A percentile compares a stretch with the other conserved stretches of the same genome.
These are phyloP conservation scores for Enteromius unitaeniatus DNA, from an alignment of 2,797 vertebrate genomes.

Conservation along the genomic window DNA sequence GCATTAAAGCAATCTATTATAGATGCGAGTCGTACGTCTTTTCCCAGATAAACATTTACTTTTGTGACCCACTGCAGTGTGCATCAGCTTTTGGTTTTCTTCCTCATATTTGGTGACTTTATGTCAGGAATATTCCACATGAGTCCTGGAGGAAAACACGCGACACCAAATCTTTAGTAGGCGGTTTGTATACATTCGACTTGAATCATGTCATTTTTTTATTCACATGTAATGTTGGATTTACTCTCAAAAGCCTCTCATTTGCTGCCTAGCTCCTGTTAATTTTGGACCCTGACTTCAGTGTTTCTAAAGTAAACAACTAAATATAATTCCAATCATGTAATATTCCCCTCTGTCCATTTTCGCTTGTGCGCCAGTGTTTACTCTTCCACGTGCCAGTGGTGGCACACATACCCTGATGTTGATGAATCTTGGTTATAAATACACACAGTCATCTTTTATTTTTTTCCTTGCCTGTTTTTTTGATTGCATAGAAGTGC, in stretches of 20 bases:
- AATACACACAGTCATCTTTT: background rate
- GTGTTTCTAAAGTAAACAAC: background rate
- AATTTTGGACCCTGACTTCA: conserved; percentile 10
- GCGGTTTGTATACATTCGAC: background rate
- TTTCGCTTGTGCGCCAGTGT: background rate
- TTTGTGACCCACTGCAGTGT: background rate
- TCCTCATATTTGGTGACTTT: background rate
- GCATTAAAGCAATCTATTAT: background rate
- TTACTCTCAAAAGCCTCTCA: background rate
- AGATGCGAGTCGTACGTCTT: background rate
- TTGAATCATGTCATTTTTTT: background rate
- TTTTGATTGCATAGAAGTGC: background rate
- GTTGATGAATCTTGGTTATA: background rate
- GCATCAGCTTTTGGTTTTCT: conserved; percentile 9
- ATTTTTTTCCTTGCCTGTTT: background rate
- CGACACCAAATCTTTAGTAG: background rate
- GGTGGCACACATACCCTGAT: background rate
- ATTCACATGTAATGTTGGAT: background rate
- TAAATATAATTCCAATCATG: conserved; percentile 11
- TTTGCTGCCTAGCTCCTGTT: background rate
- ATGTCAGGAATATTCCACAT: conserved; percentile 1
- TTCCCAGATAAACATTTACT: background rate
- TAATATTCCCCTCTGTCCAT: background rate
- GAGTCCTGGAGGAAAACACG: background rate
- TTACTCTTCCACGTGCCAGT: conserved; percentile 4